phyloP scores from a whole-genome alignment of 1,140 invertebrate genomes.

The Battus philenor region DNA sequence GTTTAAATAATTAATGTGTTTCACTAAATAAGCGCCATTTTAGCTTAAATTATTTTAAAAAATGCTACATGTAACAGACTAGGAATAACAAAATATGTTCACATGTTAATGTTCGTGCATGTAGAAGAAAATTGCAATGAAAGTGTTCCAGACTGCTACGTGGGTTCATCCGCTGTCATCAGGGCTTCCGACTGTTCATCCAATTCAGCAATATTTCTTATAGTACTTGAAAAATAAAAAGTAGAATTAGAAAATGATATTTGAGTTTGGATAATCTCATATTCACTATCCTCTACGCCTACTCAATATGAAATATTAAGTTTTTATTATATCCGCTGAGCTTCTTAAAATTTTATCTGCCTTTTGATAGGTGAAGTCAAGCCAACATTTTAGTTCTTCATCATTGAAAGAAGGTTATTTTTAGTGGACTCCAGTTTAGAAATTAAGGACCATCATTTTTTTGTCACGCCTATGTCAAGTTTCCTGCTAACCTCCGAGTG shows the following conservation, averaged over 20 bases:
- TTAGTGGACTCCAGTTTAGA: too few species aligned
- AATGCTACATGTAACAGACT: conserved; percentile 11
- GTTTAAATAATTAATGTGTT: conserved; percentile 1
- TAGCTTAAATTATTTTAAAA: conserved; percentile 6
- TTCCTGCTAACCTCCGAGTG: too few species aligned
- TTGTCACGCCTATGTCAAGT: too few species aligned
- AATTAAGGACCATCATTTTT: too few species aligned
- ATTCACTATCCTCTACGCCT: too few species aligned
- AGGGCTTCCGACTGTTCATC: conserved; percentile 66
- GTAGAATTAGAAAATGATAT: background rate
- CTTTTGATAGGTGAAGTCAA: too few species aligned
- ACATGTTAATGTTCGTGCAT: background rate
- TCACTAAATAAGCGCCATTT: background rate
- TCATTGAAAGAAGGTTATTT: too few species aligned
- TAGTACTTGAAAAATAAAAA: conserved; percentile 33
- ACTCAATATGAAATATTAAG: too few species aligned
- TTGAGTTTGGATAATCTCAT: background rate
- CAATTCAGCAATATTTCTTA: conserved; percentile 59
- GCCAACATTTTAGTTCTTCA: too few species aligned
- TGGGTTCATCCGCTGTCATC: conserved; percentile 62
- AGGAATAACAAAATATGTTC: background rate
- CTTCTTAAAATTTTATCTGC: too few species aligned
- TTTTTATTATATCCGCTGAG: too few species aligned
- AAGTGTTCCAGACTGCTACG: conserved; percentile 37
- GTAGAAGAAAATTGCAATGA: background rate